A percentile compares a stretch with the other conserved stretches of the same genome.
phyloP scores from a whole-genome alignment of 1,140 invertebrate genomes.

The Brachionus rubens region DNA sequence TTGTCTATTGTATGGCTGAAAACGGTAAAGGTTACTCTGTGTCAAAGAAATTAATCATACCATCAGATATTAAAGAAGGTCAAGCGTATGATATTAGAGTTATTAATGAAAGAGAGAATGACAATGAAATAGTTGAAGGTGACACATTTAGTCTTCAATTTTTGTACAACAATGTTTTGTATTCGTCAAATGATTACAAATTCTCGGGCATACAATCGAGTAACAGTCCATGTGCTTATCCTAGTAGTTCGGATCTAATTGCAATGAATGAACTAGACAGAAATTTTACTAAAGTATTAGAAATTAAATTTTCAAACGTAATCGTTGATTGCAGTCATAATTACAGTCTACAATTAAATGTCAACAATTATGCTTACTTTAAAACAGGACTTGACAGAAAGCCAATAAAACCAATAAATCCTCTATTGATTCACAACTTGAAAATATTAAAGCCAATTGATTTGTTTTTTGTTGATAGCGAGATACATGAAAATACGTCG shows the following conservation, averaged over 20 bases:
- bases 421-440: background rate
- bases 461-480: conserved; percentile 4
- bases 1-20: conserved; percentile 16
- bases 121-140: conserved; percentile 30
- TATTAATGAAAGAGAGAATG: background rate
- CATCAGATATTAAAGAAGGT: conserved; percentile 15
- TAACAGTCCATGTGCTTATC: background rate
- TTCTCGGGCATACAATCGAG: background rate
- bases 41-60: conserved; percentile 9
- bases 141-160: conserved; percentile 24
- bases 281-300: background rate
- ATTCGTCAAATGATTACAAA: conserved; percentile 4
- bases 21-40: background rate
- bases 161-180: conserved; percentile 7
- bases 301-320: conserved; percentile 4
- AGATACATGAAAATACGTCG: background rate
- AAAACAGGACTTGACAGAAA: background rate
- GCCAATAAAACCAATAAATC: background rate
- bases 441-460: background rate
- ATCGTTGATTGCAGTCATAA: background rate
- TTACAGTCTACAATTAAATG: conserved; percentile 1
- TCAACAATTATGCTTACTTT: conserved; percentile 25
- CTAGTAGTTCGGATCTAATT: too few relatives aligned
- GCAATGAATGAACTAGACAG: background rate
- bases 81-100: background rate